Percentiles rank a stretch among this genome's conserved stretches.
Evolutionary conservation across 1,140 invertebrate species (phyloP).

Genomic region (Drosophila santomea): DNA sequence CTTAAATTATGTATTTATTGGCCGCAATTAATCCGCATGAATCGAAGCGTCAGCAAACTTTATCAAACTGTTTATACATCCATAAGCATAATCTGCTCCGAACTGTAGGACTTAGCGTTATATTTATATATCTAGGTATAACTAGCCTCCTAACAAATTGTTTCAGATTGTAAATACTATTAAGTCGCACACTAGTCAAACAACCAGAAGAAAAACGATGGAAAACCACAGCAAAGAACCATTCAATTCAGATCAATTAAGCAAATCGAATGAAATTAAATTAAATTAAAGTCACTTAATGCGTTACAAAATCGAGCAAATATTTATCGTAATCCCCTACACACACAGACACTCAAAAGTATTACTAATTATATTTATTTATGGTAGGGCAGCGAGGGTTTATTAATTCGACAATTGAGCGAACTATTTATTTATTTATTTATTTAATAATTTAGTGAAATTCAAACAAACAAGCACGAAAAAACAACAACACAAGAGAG

Average conservation of each 20-base stretch:
- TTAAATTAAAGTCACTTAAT: conserved; percentile 64
- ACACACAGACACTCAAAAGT: conserved; percentile 45
- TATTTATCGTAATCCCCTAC: conserved; percentile 40
- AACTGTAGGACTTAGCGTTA: conserved; percentile 22
- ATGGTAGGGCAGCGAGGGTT: conserved; percentile 39
- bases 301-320: conserved; percentile 54
- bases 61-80: conserved; percentile 57
- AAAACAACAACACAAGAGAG: conserved; percentile 37
- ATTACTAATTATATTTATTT: conserved; percentile 75
- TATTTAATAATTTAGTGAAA: conserved; percentile 65
- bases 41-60: conserved; percentile 29
- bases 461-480: conserved; percentile 54
- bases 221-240: conserved; percentile 64
- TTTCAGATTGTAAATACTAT: conserved; percentile 78
- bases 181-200: conserved; percentile 80
- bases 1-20: conserved; percentile 70
- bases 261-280: conserved; percentile 50
- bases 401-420: conserved; percentile 57
- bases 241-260: conserved; percentile 65
- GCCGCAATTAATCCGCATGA: conserved; percentile 57
- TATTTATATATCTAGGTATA: conserved; percentile 19
- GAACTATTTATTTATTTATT: conserved; percentile 65
- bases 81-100: conserved; percentile 35
- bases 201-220: conserved; percentile 15
- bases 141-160: conserved; percentile 70